Base-by-base conservation (phyloP, 2,797 vertebrate species). In the Leptatherina wallacei region DNA sequence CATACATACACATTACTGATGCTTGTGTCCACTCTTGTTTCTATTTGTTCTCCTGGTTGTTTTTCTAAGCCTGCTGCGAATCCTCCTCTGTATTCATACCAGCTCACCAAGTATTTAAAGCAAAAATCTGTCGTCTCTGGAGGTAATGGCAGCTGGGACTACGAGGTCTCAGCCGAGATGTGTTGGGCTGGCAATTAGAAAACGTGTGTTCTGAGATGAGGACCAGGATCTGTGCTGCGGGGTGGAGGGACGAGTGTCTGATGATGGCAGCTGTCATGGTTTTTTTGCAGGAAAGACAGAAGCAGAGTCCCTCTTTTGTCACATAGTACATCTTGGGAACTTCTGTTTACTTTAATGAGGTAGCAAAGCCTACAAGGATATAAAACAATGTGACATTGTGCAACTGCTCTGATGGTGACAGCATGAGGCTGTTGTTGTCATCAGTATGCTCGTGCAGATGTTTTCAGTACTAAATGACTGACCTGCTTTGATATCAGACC, bases 261-360 rank as follows among this genome's bases (percentile, higher is more conserved):
- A 77, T 71, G 78, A 78, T 77, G 90, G 83, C 82, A 87, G 91
- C 90, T 91, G 93, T 92, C 91, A 87, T 84, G 90, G 91, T 65
- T 86, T 85, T 86, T 85, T 75, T 60, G 13, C 65, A 47, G 70
- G 69, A 72, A 82, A 91, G 84, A 88, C 86, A 89, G 70, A 71
- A 81, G 72, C 55, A 1, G 49, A 72, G 83, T 82, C 77, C 61
- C 80, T 85, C 75, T 80, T 88, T 88, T 84, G 84, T 89, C 78
- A 57, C 36, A 12, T 71, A 54, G 66, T 38, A 75, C 80, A 82
- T 92, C 89, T 88, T 78, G 24, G 79, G 77, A 88, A 86, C 81
- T 57, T 65, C 54, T 60, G 81, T 81, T 79, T 85, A 81, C 82
- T 90, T 79, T 91, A 93, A 92, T 90, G 86, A 92, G 88, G 80